Percentiles rank a stretch among this genome's conserved stretches.
Conservation (phyloP, 2,113 vertebrate genomes). For the Toxotes chatareus region DNA sequence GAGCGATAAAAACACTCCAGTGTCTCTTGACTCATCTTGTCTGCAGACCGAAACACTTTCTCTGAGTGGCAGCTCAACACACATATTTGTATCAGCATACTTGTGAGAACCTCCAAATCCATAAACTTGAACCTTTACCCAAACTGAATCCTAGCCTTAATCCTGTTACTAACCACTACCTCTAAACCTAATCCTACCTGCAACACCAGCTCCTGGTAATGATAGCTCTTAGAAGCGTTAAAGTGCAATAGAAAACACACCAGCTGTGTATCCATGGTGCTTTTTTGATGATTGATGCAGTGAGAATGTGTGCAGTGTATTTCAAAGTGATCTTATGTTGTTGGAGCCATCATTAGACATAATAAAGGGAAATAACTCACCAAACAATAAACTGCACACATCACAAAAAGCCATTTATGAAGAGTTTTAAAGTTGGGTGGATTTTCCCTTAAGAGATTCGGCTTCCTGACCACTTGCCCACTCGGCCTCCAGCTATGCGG, state of each 20-base stretch:
- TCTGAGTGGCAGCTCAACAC: too few species aligned
- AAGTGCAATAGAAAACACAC: background rate
- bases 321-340: background rate
- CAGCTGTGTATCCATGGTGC: too few species aligned
- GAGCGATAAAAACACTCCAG: too few species aligned
- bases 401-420: background rate
- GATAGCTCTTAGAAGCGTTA: background rate
- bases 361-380: background rate
- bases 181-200: background rate
- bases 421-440: background rate
- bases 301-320: background rate
- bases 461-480: constrained; percentile 1
- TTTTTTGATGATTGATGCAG: background rate
- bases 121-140: background rate
- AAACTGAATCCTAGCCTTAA: background rate
- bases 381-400: background rate
- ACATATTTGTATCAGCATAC: too few species aligned
- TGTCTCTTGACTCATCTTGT: too few species aligned
- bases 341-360: background rate
- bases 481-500: constrained; percentile 2
- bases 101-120: too few species aligned
- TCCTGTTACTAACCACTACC: background rate
- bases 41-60: too few species aligned
- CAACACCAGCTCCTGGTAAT: background rate
- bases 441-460: background rate